Percentiles rank a stretch among this genome's conserved stretches.
Conservation (phyloP, 2,797 vertebrate genomes). For the Onychomys arenicola region DNA sequence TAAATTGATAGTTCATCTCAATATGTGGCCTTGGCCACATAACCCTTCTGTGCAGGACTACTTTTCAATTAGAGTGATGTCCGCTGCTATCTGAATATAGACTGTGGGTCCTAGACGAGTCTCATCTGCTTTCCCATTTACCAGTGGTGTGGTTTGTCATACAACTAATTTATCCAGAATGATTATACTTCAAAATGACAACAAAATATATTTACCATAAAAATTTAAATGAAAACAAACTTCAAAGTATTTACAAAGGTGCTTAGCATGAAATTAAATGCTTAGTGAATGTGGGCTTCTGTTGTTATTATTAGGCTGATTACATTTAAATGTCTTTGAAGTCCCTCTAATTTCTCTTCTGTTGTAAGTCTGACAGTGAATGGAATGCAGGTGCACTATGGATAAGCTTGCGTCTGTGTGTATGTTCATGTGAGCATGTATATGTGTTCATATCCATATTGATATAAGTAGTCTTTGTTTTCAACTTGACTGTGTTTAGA, state of each 20-base stretch:
- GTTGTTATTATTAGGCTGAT: not conserved
- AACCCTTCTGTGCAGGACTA: not conserved
- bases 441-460: not conserved
- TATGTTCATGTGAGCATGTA: not conserved
- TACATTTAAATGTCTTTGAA: constrained; percentile 22
- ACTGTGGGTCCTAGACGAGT: not conserved
- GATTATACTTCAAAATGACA: not conserved
- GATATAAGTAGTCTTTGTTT: not conserved
- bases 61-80: not conserved
- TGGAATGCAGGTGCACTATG: not conserved
- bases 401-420: not conserved
- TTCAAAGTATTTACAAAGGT: constrained; percentile 7
- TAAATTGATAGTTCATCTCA: not conserved
- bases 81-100: not conserved
- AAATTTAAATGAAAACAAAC: not conserved
- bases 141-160: not conserved
- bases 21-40: not conserved
- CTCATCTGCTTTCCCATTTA: constrained; percentile 20
- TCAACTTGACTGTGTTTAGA: not conserved
- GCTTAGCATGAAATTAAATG: not conserved
- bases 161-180: not conserved
- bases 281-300: not conserved
- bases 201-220: not conserved
- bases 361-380: not conserved
- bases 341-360: not conserved